These are phyloP conservation scores for Dryoscopus gambensis DNA, from an alignment of 2,113 vertebrate genomes.

Conservation along the genomic window DNA sequence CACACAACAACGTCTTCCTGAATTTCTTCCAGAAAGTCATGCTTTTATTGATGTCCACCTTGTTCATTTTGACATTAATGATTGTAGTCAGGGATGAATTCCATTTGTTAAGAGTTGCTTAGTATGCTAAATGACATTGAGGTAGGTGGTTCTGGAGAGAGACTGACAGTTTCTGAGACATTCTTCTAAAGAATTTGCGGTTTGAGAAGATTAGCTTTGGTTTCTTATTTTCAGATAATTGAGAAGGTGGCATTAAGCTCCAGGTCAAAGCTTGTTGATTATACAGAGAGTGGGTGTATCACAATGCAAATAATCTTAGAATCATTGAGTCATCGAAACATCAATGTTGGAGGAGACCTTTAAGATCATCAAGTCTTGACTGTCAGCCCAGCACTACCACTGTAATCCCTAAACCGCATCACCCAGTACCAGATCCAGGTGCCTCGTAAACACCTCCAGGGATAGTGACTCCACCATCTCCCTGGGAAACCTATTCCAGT, in stretches of 20 bases:
- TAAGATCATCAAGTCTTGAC: neutral
- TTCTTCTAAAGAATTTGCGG: neutral
- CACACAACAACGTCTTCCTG: neutral
- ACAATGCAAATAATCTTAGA: neutral
- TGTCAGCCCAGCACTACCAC: neutral
- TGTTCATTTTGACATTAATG: neutral
- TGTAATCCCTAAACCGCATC: neutral
- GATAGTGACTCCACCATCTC: neutral
- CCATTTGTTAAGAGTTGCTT: neutral
- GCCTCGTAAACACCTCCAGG: neutral
- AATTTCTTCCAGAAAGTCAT: neutral
- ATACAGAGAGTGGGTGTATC: neutral
- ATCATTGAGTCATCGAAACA: neutral
- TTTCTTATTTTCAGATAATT: neutral
- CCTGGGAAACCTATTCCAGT: neutral
- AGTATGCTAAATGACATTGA: neutral
- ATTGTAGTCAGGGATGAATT: neutral
- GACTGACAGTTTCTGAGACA: neutral
- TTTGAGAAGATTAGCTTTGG: neutral
- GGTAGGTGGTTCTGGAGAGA: neutral
- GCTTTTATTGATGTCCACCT: neutral
- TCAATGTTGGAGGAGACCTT: neutral
- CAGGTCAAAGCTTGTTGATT: neutral
- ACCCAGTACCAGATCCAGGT: neutral
- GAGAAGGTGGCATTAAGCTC: neutral